Conservation (phyloP, 2,888 invertebrate genomes). For the Monochamus alternatus region DNA sequence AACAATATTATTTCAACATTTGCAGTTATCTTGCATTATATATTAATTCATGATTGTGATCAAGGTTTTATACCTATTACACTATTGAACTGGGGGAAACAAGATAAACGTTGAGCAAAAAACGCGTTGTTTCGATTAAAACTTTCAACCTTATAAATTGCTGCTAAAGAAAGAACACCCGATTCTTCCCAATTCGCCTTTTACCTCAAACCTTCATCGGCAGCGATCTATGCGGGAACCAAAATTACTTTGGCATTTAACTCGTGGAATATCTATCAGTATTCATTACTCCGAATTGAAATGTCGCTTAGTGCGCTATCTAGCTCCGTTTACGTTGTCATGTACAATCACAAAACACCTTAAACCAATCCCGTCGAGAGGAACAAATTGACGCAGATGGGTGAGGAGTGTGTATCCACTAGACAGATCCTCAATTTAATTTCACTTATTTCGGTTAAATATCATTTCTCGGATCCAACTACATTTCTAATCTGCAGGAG, state of each 20-base stretch:
- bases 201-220: neutral
- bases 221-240: neutral
- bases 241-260: constrained; percentile 5
- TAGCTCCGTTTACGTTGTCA: neutral
- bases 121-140: too few species aligned
- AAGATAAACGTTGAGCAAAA: too few species aligned
- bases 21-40: too few species aligned
- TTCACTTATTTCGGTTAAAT: constrained; percentile 23
- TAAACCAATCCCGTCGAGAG: neutral
- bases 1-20: too few species aligned
- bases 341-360: constrained; percentile 16
- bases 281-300: constrained; percentile 6
- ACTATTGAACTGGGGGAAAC: too few species aligned
- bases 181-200: neutral
- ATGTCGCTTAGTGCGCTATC: constrained; percentile 6
- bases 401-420: constrained; percentile 3
- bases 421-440: constrained; percentile 28
- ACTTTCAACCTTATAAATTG: neutral
- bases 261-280: constrained; percentile 5
- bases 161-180: neutral
- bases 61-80: too few species aligned
- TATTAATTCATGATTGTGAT: too few species aligned
- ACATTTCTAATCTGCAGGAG: neutral
- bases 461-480: constrained; percentile 3
- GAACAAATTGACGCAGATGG: constrained; percentile 22